Base-by-base conservation (phyloP, 2,113 vertebrate genomes). In the Corydoras maculifer region DNA sequence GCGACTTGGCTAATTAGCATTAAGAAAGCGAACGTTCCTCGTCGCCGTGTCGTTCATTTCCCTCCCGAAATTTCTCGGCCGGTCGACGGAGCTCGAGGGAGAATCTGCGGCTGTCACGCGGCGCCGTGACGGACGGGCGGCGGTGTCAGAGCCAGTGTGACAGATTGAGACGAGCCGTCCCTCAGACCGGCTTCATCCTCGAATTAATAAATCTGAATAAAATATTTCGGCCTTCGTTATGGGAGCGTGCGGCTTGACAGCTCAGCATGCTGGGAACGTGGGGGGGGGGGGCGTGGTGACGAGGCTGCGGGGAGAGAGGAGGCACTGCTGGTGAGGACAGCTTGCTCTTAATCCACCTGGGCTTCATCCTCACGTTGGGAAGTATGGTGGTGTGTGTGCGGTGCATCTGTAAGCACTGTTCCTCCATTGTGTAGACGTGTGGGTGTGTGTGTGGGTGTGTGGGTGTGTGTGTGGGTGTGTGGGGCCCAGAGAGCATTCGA, bases 161-260 rank as follows among this genome's bases (percentile, higher is more conserved):
- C 95, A 97, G 93, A 97, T 95, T 94, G 95, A 97, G 94, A 94
- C 94, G 94, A 94, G 93, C 91, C 94, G 94, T 95, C 93, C 94
- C 94, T 94, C 92, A 91, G 94, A 93, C 93, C 92, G 91, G 93
- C 94, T 95, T 97, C 95, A 96, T 95, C 96, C 94, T 97, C 94
- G 95, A 96, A 98, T 98, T 97, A 98, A 97, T 97, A 98, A 98
- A 97, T 97, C 94, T 97, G 96, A 97, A 97, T 96, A 96, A 98
- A 97, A 98, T 96, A 97, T 97, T 98, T 98, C 94, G 93, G 91
- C 94, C 96, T 97, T 97, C 94, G 96, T 98, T 98, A 97, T 93
- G 84, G 95, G 92, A 91, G 88, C 90, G 91, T 93, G 89, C 88
- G 85, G 86, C 89, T 90, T 97, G 94, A 97, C 94, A 96, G 95